phyloP scores from a whole-genome alignment of 1,140 invertebrate genomes.

The Belonocnema kinseyi region DNA sequence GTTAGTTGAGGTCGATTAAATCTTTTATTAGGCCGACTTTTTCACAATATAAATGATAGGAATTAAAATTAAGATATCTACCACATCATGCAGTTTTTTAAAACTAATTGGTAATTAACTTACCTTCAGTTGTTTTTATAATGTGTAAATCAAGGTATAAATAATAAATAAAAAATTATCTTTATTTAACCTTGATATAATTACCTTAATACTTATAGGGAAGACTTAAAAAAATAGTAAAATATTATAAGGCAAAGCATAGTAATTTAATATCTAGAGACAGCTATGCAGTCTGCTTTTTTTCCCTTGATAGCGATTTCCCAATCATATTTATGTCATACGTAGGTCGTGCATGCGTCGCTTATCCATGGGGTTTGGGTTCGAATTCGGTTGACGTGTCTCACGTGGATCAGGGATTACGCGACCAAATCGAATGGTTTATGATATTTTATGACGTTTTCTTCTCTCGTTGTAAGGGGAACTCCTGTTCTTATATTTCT shows the following conservation, averaged over 20 bases:
- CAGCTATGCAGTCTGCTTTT: background rate
- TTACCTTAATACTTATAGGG: too few relatives aligned
- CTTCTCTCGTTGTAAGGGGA: background rate
- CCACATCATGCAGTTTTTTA: too few relatives aligned
- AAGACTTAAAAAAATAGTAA: conserved; percentile 9
- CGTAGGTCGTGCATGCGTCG: conserved; percentile 40
- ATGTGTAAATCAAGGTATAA: too few relatives aligned
- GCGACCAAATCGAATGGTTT: conserved; percentile 63
- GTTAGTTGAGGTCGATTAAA: too few relatives aligned
- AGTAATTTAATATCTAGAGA: conserved; percentile 12
- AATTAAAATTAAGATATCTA: too few relatives aligned
- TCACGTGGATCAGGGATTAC: conserved; percentile 65
- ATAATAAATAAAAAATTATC: too few relatives aligned
- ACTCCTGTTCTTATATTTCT: background rate
- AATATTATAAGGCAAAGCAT: background rate
- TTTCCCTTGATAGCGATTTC: conserved; percentile 53
- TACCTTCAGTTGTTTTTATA: too few relatives aligned
- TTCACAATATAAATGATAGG: too few relatives aligned
- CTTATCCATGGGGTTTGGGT: conserved; percentile 48
- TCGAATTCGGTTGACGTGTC: conserved; percentile 42
- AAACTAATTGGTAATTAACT: too few relatives aligned
- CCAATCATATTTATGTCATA: conserved; percentile 73
- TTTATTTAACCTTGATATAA: too few relatives aligned
- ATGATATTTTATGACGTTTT: conserved; percentile 42
- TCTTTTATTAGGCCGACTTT: too few relatives aligned